These are phyloP conservation scores for Magallana angulata DNA, from an alignment of 1,140 invertebrate genomes.

Conservation along the genomic window DNA sequence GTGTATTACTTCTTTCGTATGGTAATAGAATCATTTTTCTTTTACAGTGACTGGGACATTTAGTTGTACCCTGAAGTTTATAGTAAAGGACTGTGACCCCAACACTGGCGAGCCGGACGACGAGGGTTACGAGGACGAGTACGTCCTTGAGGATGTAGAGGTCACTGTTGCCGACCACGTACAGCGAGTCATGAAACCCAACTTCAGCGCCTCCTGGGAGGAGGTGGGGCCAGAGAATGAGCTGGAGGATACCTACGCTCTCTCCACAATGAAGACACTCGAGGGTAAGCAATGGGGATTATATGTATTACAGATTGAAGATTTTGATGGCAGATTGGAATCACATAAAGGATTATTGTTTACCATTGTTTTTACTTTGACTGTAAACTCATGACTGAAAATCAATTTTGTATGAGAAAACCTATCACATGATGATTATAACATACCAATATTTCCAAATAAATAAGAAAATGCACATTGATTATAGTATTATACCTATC, in stretches of 20 bases:
- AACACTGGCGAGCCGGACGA: constrained; percentile 95
- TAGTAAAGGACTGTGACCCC: constrained; percentile 97
- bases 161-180: constrained; percentile 94
- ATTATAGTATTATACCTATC: too few relatives aligned
- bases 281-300: constrained; percentile 80
- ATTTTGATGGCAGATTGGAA: too few relatives aligned
- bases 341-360: too few relatives aligned
- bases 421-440: too few relatives aligned
- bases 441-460: too few relatives aligned
- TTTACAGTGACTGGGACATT: constrained; percentile 85
- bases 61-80: constrained; percentile 93
- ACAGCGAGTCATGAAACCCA: constrained; percentile 88
- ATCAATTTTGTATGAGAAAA: too few relatives aligned
- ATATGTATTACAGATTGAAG: too few relatives aligned
- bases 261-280: constrained; percentile 89
- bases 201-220: constrained; percentile 84
- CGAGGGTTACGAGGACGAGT: constrained; percentile 92
- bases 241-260: constrained; percentile 92
- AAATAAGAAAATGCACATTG: too few relatives aligned
- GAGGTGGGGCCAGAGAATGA: constrained; percentile 89
- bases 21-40: too few relatives aligned
- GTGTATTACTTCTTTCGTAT: too few relatives aligned
- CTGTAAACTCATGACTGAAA: too few relatives aligned
- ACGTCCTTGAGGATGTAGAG: constrained; percentile 96
- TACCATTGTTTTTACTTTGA: too few relatives aligned